phyloP scores from a whole-genome alignment of 2,888 invertebrate species.

The Lamproptera curius region DNA sequence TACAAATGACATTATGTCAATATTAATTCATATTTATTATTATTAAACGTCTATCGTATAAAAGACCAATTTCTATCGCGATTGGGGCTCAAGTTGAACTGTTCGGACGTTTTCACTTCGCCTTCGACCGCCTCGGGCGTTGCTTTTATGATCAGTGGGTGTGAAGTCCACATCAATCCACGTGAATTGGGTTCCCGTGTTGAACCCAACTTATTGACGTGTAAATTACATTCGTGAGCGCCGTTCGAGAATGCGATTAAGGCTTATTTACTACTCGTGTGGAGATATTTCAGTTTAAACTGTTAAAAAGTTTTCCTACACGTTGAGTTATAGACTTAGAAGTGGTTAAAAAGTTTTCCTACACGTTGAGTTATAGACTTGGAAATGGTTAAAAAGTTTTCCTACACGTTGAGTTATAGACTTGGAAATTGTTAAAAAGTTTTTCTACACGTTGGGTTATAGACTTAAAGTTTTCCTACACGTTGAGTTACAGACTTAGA shows the following conservation, averaged over 20 bases:
- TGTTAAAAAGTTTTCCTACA: neutral
- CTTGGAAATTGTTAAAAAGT: no score
- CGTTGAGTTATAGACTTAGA: no score
- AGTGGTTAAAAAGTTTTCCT: neutral
- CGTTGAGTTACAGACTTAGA: no score
- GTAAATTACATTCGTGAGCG: conserved; percentile 29
- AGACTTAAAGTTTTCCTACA: no score
- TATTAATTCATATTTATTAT: no score
- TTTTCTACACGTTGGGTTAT: no score
- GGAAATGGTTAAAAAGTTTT: no score
- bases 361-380: no score
- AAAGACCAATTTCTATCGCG: no score
- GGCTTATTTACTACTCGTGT: neutral
- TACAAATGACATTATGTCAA: no score
- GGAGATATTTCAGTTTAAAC: neutral
- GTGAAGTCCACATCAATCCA: conserved; percentile 42
- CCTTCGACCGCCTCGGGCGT: conserved; percentile 58
- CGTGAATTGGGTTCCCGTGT: conserved; percentile 37
- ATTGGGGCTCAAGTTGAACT: conserved; percentile 35
- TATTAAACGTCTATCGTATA: no score
- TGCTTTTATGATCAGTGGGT: conserved; percentile 50
- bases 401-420: no score
- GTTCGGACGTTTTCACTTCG: conserved; percentile 51
- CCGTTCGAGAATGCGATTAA: conserved; percentile 7
- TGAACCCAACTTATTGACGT: conserved; percentile 45